Percentiles rank a stretch among this genome's conserved stretches.
These are phyloP conservation scores for Pteropus alecto DNA, from an alignment of 2,113 vertebrate species.

Conservation along the genomic window DNA sequence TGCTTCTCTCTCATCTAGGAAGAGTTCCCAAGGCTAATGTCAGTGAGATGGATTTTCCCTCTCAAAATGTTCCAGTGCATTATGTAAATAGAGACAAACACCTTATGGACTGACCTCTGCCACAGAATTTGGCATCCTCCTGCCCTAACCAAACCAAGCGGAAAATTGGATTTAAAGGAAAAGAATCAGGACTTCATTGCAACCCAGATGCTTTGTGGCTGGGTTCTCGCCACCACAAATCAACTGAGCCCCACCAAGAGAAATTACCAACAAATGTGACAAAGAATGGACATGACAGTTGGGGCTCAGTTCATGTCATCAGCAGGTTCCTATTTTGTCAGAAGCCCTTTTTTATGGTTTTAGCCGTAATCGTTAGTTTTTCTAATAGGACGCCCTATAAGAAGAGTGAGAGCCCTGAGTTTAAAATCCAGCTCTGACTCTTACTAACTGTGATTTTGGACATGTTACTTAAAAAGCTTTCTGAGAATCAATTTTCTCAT, in stretches of 20 bases:
- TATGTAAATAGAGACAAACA: constrained; percentile 62
- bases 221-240: constrained; percentile 28
- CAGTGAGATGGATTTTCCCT: constrained; percentile 27
- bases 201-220: constrained; percentile 30
- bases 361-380: neutral
- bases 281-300: neutral
- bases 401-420: neutral
- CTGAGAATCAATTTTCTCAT: neutral
- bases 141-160: constrained; percentile 66
- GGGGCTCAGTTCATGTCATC: neutral
- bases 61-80: constrained; percentile 44
- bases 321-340: neutral
- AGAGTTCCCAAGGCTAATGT: constrained; percentile 20
- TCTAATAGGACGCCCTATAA: neutral
- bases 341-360: neutral
- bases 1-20: neutral
- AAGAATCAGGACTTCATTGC: constrained; percentile 57
- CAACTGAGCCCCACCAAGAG: neutral
- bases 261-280: neutral
- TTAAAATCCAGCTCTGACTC: constrained; percentile 1
- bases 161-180: constrained; percentile 76
- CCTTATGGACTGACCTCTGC: constrained; percentile 69
- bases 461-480: neutral
- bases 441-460: neutral
- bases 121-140: constrained; percentile 38